Percentiles rank a stretch among this genome's conserved stretches.
phyloP scores from a whole-genome alignment of 1,140 invertebrate genomes.

The Drosophila truncata region DNA sequence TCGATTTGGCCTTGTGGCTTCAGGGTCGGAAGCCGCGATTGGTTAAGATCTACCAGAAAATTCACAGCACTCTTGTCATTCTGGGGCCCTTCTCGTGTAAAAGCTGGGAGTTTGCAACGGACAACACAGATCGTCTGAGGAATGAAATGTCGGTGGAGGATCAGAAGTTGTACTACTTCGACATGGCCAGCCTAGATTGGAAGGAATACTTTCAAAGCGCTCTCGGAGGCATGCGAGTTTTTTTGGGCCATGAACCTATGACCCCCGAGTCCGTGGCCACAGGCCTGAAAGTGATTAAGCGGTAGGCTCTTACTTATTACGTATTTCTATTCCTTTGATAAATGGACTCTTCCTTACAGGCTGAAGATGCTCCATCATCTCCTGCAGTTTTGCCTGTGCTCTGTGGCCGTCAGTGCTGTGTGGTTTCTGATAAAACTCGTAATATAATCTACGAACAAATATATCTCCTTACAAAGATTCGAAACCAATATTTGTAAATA shows the following conservation, averaged over 20 bases:
- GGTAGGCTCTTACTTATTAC: constrained; percentile 17
- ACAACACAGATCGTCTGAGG: constrained; percentile 88
- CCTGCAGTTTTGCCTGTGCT: constrained; percentile 3
- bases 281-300: constrained; percentile 5
- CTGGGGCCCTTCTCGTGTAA: constrained; percentile 89
- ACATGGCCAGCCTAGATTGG: constrained; percentile 89
- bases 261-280: constrained; percentile 86
- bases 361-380: constrained; percentile 11
- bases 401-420: not conserved
- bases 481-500: not conserved
- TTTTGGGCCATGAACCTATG: constrained; percentile 89
- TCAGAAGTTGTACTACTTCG: constrained; percentile 88
- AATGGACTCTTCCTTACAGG: not conserved
- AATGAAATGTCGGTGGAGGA: constrained; percentile 87
- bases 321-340: not conserved
- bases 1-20: constrained; percentile 86
- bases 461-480: not conserved
- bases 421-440: constrained; percentile 9
- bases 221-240: constrained; percentile 88
- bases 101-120: constrained; percentile 89
- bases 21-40: constrained; percentile 84
- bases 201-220: constrained; percentile 87
- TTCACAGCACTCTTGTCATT: constrained; percentile 88
- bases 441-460: not conserved
- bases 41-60: constrained; percentile 89